Evolutionary conservation across 2,113 vertebrate genomes (phyloP).

Genomic region (Falco punctatus): DNA sequence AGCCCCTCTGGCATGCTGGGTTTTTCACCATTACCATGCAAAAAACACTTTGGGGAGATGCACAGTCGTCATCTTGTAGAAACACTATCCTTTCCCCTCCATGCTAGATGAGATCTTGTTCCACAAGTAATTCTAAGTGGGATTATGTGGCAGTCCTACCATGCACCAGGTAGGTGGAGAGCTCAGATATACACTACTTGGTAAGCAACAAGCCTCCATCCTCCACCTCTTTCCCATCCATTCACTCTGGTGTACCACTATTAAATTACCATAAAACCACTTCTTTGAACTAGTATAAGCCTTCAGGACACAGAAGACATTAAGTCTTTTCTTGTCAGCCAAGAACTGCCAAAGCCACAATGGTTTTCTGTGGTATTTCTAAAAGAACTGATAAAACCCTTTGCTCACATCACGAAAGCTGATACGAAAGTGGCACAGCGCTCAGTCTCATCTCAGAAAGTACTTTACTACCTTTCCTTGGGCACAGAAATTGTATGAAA

Average conservation of each 20-base stretch:
- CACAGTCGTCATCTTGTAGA: accelerated
- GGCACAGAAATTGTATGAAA: neutral
- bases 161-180: neutral
- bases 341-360: neutral
- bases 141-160: neutral
- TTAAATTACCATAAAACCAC: neutral
- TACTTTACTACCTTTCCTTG: neutral
- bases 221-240: neutral
- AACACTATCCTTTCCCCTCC: neutral
- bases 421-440: neutral
- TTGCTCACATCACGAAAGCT: neutral
- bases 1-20: neutral
- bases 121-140: neutral
- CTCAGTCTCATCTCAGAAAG: neutral
- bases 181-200: neutral
- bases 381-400: neutral
- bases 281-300: neutral
- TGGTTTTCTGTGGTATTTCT: neutral
- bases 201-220: neutral
- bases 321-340: neutral
- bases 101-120: neutral
- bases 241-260: neutral
- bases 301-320: neutral
- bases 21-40: neutral
- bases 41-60: neutral